Evolutionary conservation across 2,113 vertebrate genomes (phyloP).

Genomic region (Ctenomys sociabilis): DNA sequence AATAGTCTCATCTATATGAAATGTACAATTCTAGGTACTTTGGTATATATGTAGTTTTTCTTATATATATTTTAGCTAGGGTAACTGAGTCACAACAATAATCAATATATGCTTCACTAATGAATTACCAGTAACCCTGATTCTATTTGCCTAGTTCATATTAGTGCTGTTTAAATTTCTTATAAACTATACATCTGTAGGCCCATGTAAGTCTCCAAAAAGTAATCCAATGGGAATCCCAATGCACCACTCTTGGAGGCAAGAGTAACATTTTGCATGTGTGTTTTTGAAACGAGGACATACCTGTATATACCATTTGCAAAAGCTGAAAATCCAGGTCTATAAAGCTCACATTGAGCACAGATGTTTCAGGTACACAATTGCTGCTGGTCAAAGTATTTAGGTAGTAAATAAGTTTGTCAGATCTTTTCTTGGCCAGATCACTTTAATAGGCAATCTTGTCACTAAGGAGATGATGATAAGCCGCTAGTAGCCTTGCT

Average conservation of each 20-base stretch:
- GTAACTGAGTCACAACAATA: not conserved
- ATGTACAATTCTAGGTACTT: not conserved
- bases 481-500: not conserved
- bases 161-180: not conserved
- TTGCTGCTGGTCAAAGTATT: constrained; percentile 17
- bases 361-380: not conserved
- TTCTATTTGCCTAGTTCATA: not conserved
- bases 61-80: not conserved
- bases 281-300: not conserved
- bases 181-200: constrained; percentile 16
- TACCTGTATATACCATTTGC: not conserved
- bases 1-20: not conserved
- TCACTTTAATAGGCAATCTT: constrained; percentile 13
- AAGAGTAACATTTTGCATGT: not conserved
- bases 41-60: not conserved
- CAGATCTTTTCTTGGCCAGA: constrained; percentile 48
- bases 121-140: not conserved
- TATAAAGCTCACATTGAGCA: constrained; percentile 13
- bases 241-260: not conserved
- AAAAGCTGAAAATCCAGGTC: not conserved
- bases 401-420: constrained; percentile 15
- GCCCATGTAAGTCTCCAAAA: not conserved
- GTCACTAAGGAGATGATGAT: constrained; percentile 3
- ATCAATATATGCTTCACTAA: not conserved
- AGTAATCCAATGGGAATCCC: constrained; percentile 8